phyloP scores from a whole-genome alignment of 2,797 vertebrate genomes.

The Lutjanus campechanus region DNA sequence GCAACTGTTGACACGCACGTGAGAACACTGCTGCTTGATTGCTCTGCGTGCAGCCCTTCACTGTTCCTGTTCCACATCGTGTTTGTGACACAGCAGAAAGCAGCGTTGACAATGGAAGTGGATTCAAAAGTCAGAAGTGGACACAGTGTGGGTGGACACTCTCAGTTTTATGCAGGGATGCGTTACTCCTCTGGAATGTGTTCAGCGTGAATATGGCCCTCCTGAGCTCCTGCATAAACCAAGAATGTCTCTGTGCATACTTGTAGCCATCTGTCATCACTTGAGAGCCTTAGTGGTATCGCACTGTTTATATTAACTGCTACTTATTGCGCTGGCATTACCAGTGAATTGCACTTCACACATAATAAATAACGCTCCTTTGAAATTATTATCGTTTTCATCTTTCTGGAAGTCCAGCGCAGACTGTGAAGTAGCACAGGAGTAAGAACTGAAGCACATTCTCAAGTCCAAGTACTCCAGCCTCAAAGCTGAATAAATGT shows the following conservation, averaged over 20 bases:
- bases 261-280: slow-evolving; percentile 83
- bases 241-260: slow-evolving; percentile 83
- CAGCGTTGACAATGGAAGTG: background rate
- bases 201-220: slow-evolving; percentile 83
- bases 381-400: slow-evolving; percentile 67
- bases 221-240: slow-evolving; percentile 84
- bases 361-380: slow-evolving; percentile 74
- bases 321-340: slow-evolving; percentile 81
- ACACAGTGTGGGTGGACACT: slow-evolving; percentile 46
- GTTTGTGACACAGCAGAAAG: slow-evolving; percentile 6
- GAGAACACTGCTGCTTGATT: background rate
- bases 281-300: slow-evolving; percentile 69
- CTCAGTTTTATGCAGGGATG: slow-evolving; percentile 72
- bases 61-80: background rate
- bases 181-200: slow-evolving; percentile 84
- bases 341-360: slow-evolving; percentile 75
- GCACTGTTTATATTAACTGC: slow-evolving; percentile 78
- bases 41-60: background rate
- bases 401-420: slow-evolving; percentile 31
- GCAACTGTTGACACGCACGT: background rate
- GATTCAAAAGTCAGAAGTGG: slow-evolving; percentile 17
- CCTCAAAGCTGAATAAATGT: background rate
- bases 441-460: background rate
- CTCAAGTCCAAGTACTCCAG: too few species aligned
- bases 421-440: background rate